Conservation (phyloP, 2,888 invertebrate species). For the Acronicta psi region DNA sequence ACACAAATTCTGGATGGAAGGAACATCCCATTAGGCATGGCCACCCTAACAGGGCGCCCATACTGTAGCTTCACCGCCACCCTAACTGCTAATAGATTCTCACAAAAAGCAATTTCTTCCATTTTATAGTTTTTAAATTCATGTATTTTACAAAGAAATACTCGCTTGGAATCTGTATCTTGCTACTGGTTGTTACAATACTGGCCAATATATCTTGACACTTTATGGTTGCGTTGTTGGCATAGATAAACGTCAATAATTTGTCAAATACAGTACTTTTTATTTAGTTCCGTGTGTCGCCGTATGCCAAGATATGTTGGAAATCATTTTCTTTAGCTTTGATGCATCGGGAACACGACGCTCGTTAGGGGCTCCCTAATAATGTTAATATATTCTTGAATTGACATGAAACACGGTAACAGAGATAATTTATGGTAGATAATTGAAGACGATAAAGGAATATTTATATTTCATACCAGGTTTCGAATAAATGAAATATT, state of each 20-base stretch:
- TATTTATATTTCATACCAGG: constrained; percentile 1
- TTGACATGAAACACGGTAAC: constrained; percentile 19
- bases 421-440: constrained; percentile 31
- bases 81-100: constrained; percentile 70
- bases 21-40: constrained; percentile 49
- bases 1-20: not conserved
- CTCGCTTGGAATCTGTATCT: constrained; percentile 27
- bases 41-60: constrained; percentile 49
- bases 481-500: not conserved
- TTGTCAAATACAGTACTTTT: not conserved
- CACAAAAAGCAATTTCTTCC: constrained; percentile 53
- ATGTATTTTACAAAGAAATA: constrained; percentile 44
- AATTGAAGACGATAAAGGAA: constrained; percentile 12
- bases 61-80: constrained; percentile 50
- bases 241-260: not conserved
- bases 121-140: constrained; percentile 59
- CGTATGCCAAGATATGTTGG: constrained; percentile 8
- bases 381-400: constrained; percentile 27
- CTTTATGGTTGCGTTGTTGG: not conserved
- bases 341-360: constrained; percentile 15
- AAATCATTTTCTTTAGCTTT: constrained; percentile 19
- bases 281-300: not conserved
- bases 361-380: constrained; percentile 34
- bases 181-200: not conserved
- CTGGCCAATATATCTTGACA: constrained; percentile 11